These are phyloP conservation scores for Cynopterus brachyotis DNA, from an alignment of 2,113 vertebrate genomes.

Conservation along the genomic window DNA sequence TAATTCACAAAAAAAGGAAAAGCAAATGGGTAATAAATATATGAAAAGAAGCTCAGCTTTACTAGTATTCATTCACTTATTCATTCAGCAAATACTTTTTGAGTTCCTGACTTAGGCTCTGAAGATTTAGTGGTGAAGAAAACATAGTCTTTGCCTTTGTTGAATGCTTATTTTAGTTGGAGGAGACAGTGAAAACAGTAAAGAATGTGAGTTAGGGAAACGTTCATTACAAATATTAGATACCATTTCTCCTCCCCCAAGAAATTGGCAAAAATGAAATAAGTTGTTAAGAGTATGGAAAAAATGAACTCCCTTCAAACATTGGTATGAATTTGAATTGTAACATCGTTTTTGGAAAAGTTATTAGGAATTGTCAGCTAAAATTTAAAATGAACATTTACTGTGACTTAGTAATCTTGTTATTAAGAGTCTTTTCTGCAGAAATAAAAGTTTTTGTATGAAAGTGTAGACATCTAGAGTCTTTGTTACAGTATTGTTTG, in stretches of 20 bases:
- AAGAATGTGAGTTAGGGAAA: background rate
- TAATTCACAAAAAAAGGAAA: background rate
- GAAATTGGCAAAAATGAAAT: background rate
- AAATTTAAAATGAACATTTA: background rate
- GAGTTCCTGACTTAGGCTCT: background rate
- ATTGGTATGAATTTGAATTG: background rate
- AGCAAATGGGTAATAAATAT: background rate
- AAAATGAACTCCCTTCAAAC: background rate
- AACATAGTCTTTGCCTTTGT: background rate
- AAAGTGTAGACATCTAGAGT: background rate
- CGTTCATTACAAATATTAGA: background rate
- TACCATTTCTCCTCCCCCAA: background rate
- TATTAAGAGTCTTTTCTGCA: background rate
- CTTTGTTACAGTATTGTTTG: background rate
- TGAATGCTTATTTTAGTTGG: background rate
- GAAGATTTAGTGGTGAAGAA: background rate
- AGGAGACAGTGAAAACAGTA: background rate
- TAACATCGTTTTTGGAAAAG: background rate
- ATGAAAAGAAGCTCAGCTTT: background rate
- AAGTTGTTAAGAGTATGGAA: background rate
- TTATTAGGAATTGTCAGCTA: conserved; percentile 29
- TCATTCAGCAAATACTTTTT: background rate
- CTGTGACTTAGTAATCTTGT: background rate
- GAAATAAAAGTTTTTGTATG: background rate
- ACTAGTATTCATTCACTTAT: background rate